Evolutionary conservation across 2,888 invertebrate genomes (phyloP), one percentile per base, ranked within the genome.

Genomic region (Schizaphis graminum): DNA sequence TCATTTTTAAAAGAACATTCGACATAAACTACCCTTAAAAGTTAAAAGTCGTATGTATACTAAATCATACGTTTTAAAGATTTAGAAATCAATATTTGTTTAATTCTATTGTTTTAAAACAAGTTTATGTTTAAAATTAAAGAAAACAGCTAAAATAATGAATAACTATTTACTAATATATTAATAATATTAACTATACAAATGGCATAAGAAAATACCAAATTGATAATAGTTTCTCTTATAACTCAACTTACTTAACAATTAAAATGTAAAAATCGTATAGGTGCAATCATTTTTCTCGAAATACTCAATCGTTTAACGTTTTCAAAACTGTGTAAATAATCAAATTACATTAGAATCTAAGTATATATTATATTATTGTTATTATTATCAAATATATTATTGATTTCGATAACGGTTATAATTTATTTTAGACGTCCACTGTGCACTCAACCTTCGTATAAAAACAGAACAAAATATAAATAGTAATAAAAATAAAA

Each of bases 21-120:
- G 7, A 77, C 26, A 16, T 35, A 21, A 21, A 35, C 77, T 77
- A 77, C 35, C 21, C 21, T 21, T 24, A 61, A 67, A 89, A 47
- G n/a, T 21, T 24, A 61, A 67, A 89, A 47, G n/a, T 90, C 24
- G 0, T 47, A 90, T 24, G 24, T 35, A 47, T 77, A 77, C n/a
- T 77, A 8, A 77, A 77, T 2, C 35, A 35, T 8, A 35, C 8
- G 8, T 35, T 77, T 47, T 90, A 44, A 26, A 21, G 28, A 16
- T 85, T 41, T 44, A 89, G 8, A n/a, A 91, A 91, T n/a, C 16
- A 91, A 84, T 53, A 41, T 56, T 88, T 88, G 4, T 53, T 26
- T 13, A 77, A 67, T 35, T 24, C 0, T 35, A 49, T 77, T 35
- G 35, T 13, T 35, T 49, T 91, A 89, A 44, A 16, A 61, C n/a